Percentiles rank a stretch among this genome's conserved stretches.
These are phyloP conservation scores for Tethya wilhelma DNA, from an alignment of 37 sponge, comb jelly and placozoan genomes.

Conservation along the genomic window DNA sequence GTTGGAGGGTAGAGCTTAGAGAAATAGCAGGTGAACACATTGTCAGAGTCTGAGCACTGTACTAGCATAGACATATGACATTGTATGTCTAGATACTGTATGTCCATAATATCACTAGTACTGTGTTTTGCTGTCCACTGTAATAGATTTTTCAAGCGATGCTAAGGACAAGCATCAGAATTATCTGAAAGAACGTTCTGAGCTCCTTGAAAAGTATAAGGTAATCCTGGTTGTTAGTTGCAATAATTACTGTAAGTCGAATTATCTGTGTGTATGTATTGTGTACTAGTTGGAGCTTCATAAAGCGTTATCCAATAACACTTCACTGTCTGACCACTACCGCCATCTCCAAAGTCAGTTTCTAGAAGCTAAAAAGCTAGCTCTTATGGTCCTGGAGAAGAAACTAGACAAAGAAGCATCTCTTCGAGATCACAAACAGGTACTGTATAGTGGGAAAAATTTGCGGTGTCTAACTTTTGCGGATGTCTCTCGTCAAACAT, in stretches of 20 bases:
- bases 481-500: neutral
- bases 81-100: neutral
- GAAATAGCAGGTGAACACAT: conserved; percentile 41
- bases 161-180: conserved; percentile 21
- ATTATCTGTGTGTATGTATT: neutral
- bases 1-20: conserved; percentile 39
- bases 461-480: too few relatives aligned
- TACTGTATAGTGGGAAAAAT: neutral
- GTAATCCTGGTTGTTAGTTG: conserved; percentile 1
- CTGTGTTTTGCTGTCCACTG: neutral
- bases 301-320: conserved; percentile 8
- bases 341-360: conserved; percentile 7
- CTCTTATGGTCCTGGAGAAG: conserved; percentile 45
- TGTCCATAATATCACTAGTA: too few relatives aligned
- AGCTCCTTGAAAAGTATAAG: conserved; percentile 13
- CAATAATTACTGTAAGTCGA: neutral
- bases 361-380: conserved; percentile 19
- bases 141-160: conserved; percentile 53
- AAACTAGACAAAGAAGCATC: conserved; percentile 44
- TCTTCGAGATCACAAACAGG: conserved; percentile 61
- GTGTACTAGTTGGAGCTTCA: conserved; percentile 8
- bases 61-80: neutral
- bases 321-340: conserved; percentile 15
- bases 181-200: conserved; percentile 38
- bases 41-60: neutral